A percentile compares a stretch with the other conserved stretches of the same genome.
phyloP scores from a whole-genome alignment of 2,113 vertebrate species.

The Lates calcarifer region DNA sequence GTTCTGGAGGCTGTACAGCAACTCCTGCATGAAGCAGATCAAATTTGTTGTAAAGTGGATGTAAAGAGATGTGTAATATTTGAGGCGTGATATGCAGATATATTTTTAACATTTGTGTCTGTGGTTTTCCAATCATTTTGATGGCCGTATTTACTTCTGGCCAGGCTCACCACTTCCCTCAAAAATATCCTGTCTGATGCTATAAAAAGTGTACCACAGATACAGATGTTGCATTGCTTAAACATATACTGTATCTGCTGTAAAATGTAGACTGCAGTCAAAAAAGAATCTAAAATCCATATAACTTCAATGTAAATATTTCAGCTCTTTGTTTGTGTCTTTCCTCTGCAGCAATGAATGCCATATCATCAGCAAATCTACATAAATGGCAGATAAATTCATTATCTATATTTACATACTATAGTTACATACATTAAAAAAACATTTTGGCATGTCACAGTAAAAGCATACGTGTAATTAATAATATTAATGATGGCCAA shows the following conservation, averaged over 20 bases:
- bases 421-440: neutral
- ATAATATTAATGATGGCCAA: neutral
- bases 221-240: neutral
- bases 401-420: neutral
- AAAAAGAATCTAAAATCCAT: too few relatives aligned
- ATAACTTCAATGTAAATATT: neutral
- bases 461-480: neutral
- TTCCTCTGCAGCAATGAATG: neutral
- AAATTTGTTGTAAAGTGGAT: neutral
- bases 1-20: neutral
- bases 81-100: neutral
- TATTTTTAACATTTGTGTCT: neutral
- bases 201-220: neutral
- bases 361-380: neutral
- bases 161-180: neutral
- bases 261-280: neutral
- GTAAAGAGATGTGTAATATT: too few relatives aligned
- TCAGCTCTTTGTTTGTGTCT: neutral
- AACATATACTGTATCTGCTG: slow-evolving; percentile 1
- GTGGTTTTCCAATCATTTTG: slow-evolving; percentile 15
- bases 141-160: slow-evolving; percentile 19
- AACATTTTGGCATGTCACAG: neutral
- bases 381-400: neutral
- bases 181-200: neutral
- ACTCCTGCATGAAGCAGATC: neutral